phyloP scores from a whole-genome alignment of 2,888 invertebrate genomes.

The Poecilobothrus nobilitatus region DNA sequence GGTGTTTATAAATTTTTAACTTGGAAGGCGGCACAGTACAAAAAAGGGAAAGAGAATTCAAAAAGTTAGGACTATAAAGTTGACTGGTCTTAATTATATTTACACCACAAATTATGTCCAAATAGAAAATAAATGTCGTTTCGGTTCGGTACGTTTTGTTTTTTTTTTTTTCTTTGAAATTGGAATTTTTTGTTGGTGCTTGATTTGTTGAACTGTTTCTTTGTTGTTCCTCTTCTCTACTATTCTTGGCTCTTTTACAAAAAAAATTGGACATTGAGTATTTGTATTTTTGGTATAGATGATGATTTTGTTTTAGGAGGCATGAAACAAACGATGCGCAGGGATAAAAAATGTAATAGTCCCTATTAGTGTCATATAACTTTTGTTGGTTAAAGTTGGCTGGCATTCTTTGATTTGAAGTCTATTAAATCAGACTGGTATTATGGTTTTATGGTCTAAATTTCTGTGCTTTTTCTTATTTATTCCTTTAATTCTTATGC shows the following conservation, averaged over 20 bases:
- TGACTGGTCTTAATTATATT: conserved; percentile 1
- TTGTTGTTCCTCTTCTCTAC: no score
- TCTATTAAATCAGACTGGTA: not conserved
- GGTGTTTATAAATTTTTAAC: not conserved
- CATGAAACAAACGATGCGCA: no score
- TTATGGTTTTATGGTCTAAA: not conserved
- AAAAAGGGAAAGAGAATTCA: not conserved
- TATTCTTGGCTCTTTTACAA: not conserved
- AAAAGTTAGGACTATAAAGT: not conserved
- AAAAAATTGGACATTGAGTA: not conserved
- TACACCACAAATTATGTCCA: conserved; percentile 6
- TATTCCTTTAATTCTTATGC: not conserved
- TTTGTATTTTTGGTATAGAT: not conserved
- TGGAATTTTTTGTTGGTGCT: not conserved
- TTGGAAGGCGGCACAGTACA: not conserved
- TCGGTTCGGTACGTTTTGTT: not conserved
- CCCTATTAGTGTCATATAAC: not conserved
- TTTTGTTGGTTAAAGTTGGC: not conserved
- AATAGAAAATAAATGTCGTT: conserved; percentile 1
- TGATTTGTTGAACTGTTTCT: no score
- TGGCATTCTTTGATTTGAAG: not conserved
- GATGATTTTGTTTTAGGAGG: no score
- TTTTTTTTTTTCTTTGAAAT: not conserved
- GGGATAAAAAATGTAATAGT: not conserved
- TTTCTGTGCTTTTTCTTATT: no score